Percentiles rank a stretch among this genome's conserved stretches.
phyloP scores from a whole-genome alignment of 2,888 invertebrate genomes.

The Atethmia centrago region DNA sequence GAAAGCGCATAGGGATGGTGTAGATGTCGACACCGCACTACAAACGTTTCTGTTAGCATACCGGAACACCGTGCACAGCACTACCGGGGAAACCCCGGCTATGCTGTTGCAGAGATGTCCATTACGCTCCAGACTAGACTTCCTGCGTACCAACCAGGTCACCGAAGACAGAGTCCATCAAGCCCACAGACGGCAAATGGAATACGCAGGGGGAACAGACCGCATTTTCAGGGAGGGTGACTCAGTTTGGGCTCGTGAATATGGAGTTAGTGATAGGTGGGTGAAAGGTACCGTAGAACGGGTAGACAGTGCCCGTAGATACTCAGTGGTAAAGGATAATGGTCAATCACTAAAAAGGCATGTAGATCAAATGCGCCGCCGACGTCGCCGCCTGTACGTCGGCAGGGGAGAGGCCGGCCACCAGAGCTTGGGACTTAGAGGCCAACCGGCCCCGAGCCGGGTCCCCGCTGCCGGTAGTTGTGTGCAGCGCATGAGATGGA shows the following conservation, averaged over 20 bases:
- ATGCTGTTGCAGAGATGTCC: not conserved
- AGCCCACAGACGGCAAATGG: conserved; percentile 5
- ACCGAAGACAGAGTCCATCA: not conserved
- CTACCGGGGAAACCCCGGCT: not conserved
- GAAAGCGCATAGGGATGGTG: conserved; percentile 24
- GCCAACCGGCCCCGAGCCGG: no score
- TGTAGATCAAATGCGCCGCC: not conserved
- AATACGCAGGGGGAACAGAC: not conserved
- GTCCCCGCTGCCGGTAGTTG: no score
- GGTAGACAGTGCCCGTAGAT: conserved; percentile 7
- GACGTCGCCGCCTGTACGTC: no score
- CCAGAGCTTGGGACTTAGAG: no score
- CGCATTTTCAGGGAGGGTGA: conserved; percentile 4
- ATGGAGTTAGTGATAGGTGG: conserved; percentile 1
- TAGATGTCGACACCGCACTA: conserved; percentile 14
- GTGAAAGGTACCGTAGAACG: not conserved
- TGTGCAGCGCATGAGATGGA: no score
- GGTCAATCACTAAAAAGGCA: conserved; percentile 2
- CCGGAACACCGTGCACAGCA: not conserved
- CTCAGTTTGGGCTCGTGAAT: conserved; percentile 14
- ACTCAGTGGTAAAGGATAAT: conserved; percentile 1
- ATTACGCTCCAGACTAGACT: conserved; percentile 5
- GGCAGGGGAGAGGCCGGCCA: no score
- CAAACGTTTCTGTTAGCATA: conserved; percentile 3
- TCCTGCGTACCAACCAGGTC: conserved; percentile 2